Evolutionary conservation across 2,888 invertebrate genomes (phyloP).

Genomic region (Eledona agricola): DNA sequence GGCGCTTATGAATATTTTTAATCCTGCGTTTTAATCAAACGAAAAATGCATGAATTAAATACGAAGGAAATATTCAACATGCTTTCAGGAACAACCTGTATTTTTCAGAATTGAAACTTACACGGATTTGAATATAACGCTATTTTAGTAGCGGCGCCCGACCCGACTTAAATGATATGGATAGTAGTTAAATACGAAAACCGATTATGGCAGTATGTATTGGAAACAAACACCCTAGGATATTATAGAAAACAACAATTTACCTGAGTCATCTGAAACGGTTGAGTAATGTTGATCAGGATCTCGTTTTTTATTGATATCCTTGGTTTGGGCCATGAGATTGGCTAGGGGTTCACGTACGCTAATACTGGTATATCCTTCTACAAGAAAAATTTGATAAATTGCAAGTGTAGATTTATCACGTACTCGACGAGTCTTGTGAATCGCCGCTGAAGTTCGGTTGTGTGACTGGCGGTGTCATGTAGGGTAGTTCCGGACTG

Average conservation of each 20-base stretch:
- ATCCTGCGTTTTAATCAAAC: too few species aligned
- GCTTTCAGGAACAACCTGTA: too few species aligned
- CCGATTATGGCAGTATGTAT: not conserved
- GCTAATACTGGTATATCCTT: constrained; percentile 92
- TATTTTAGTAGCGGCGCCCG: too few species aligned
- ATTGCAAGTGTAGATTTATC: constrained; percentile 11
- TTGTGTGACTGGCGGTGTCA: constrained; percentile 78
- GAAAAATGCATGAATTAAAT: too few species aligned
- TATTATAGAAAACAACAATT: constrained; percentile 5
- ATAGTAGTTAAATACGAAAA: too few species aligned
- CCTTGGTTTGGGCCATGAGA: constrained; percentile 73
- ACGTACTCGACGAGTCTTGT: constrained; percentile 84
- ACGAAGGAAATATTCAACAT: too few species aligned
- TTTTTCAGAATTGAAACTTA: too few species aligned
- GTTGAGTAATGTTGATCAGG: constrained; percentile 85
- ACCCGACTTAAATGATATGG: too few species aligned
- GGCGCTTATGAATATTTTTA: too few species aligned
- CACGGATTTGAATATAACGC: too few species aligned
- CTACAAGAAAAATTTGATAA: constrained; percentile 65
- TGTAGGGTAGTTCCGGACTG: constrained; percentile 87
- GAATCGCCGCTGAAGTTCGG: constrained; percentile 88
- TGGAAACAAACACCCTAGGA: not conserved
- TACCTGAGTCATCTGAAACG: constrained; percentile 90
- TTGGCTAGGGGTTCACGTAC: constrained; percentile 88
- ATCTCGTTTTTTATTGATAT: constrained; percentile 59